Evolutionary conservation across 2,113 vertebrate species (phyloP), one percentile per base, ranked within the genome.

Genomic region (Mellivora capensis): DNA sequence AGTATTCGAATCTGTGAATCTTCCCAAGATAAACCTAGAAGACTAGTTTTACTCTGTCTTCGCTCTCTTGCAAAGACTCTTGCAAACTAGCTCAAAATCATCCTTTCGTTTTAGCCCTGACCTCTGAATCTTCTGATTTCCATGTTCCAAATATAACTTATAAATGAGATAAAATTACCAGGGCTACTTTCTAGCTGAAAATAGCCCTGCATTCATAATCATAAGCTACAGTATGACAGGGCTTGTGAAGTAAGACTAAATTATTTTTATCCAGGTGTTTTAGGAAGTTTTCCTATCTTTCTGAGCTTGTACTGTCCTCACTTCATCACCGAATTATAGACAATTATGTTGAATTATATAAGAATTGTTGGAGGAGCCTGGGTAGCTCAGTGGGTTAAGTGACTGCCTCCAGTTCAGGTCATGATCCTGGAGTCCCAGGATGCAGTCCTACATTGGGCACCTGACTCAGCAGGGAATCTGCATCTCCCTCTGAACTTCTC

Each of bases 121-220:
- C 44, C 14, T 92, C 87, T 79, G 37, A 86, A 57, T 71, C 31
- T 86, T 93, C 54, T 49, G 59, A 59, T 79, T 90, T 86, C 76
- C 29, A 64, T 44, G 49, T 82, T 83, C 5, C 37, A 91, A 86
- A 85, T 81, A 64, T 71, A 92, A 88, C 9, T 34, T 87, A 67
- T 4, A 95, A 87, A 61, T 83, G 79, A 97, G 74, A 52, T 77
- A 15, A 93, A 93, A 91, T 90, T 77, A 79, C 44, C 34, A 83
- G 23, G 23, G 12, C 23, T 93, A 57, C 64, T 61, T 2, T 47
- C 49, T 31, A 64, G 34, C 20, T 72, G 21, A 85, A 52, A 93
- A 77, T 39, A 90, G 49, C 10, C 34, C n/a, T 67, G 3, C 18
- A n/a, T 49, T 87, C 52, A 82, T 44, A 74, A 91, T 54, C 29